Percentiles rank a stretch among this genome's conserved stretches.
phyloP scores from a whole-genome alignment of 2,797 vertebrate species.

The Enteromius trimaculatus region DNA sequence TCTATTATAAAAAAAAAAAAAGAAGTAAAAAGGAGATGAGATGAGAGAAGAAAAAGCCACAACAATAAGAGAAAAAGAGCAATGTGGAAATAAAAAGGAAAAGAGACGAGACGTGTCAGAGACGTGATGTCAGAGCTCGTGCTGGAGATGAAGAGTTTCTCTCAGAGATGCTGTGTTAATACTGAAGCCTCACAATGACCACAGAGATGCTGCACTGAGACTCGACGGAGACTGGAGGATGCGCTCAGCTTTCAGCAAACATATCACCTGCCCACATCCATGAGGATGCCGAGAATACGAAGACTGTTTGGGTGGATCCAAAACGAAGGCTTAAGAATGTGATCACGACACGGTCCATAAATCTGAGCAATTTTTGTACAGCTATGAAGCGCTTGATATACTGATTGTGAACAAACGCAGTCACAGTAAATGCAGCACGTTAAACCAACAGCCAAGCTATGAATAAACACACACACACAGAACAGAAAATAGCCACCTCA shows the following conservation, averaged over 20 bases:
- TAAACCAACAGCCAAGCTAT: not conserved
- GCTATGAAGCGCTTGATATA: not conserved
- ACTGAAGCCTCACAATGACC: not conserved
- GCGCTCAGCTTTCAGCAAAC: not conserved
- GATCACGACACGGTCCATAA: not conserved
- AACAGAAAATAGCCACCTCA: not conserved
- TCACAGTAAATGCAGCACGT: not conserved
- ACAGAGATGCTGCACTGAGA: not conserved
- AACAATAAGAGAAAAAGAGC: not conserved
- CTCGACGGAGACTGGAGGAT: not conserved
- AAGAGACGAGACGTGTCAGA: not conserved
- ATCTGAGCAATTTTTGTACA: not conserved
- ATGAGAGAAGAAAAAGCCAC: not conserved
- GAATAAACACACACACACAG: conserved; percentile 16
- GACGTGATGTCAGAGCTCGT: conserved; percentile 2
- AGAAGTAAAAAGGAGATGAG: not conserved
- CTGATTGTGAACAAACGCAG: not conserved
- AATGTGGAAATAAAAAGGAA: not conserved
- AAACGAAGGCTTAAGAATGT: not conserved
- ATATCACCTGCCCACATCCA: not conserved
- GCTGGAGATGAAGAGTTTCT: not conserved
- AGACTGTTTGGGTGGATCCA: not conserved
- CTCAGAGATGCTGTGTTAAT: not conserved
- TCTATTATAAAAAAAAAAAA: not conserved
- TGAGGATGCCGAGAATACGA: not conserved